Evolutionary conservation across 2,113 vertebrate species (phyloP).

Genomic region (Engraulis encrasicolus): DNA sequence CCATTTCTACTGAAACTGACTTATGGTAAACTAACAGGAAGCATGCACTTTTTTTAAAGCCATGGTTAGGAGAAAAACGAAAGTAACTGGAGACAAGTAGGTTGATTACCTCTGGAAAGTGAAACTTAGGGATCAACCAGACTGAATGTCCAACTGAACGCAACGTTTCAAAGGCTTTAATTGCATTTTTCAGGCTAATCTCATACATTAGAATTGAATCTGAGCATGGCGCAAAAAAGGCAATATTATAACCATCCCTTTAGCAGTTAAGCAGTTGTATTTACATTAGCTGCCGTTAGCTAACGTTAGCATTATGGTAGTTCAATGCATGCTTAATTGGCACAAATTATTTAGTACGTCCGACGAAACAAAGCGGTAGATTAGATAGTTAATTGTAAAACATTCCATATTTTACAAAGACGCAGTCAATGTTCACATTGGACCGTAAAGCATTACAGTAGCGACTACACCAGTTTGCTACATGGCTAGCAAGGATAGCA

Average conservation of each 20-base stretch:
- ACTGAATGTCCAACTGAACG: background rate
- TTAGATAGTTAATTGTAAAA: background rate
- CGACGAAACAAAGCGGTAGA: background rate
- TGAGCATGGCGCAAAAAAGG: background rate
- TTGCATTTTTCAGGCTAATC: too few species aligned
- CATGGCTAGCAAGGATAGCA: background rate
- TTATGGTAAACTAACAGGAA: background rate
- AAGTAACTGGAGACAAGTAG: slow-evolving; percentile 23
- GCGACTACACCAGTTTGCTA: background rate
- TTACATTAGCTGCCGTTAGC: background rate
- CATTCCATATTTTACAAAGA: background rate
- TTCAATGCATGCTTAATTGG: background rate
- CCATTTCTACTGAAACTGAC: background rate
- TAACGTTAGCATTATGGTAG: background rate
- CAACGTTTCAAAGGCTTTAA: too few species aligned
- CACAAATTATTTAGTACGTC: background rate
- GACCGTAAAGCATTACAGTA: background rate
- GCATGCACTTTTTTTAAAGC: background rate
- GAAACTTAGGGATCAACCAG: slow-evolving; percentile 18
- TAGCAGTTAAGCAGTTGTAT: background rate
- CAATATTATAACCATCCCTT: background rate
- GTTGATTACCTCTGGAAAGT: slow-evolving; percentile 4
- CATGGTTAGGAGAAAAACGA: slow-evolving; percentile 25
- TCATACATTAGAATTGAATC: too few species aligned
- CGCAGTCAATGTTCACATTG: background rate